phyloP scores from a whole-genome alignment of 2,888 invertebrate genomes.

The Dinocampus coccinellae region DNA sequence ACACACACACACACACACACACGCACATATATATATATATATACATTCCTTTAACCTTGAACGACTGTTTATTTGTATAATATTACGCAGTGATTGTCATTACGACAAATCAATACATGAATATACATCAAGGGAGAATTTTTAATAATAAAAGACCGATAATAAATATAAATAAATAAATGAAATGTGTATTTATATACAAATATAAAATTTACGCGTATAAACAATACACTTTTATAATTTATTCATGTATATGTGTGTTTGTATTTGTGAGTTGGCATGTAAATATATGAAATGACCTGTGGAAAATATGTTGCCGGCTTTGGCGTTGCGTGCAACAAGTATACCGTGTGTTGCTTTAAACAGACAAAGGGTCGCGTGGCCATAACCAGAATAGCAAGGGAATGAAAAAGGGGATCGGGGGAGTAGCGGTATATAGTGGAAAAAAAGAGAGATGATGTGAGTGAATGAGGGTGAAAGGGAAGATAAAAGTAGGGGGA shows the following conservation, averaged over 20 bases:
- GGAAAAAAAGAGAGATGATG: background rate
- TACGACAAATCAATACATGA: background rate
- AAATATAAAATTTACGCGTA: background rate
- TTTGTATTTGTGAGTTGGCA: background rate
- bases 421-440: conserved; percentile 1
- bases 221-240: too few relatives aligned
- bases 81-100: background rate
- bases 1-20: background rate
- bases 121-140: background rate
- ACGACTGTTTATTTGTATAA: too few relatives aligned
- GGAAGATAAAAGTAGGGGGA: background rate
- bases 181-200: background rate
- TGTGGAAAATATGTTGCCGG: background rate
- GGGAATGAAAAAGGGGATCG: conserved; percentile 7
- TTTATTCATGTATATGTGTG: too few relatives aligned
- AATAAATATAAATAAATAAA: background rate
- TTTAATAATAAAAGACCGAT: too few relatives aligned
- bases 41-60: too few relatives aligned
- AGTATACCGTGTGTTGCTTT: conserved; percentile 42
- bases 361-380: conserved; percentile 21
- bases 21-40: too few relatives aligned
- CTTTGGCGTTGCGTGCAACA: conserved; percentile 50
- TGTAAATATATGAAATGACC: background rate
- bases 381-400: conserved; percentile 27
- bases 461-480: conserved; percentile 9